Base-by-base conservation (phyloP, 1,140 invertebrate genomes). In the Pseudomyrmex cubaensis region DNA sequence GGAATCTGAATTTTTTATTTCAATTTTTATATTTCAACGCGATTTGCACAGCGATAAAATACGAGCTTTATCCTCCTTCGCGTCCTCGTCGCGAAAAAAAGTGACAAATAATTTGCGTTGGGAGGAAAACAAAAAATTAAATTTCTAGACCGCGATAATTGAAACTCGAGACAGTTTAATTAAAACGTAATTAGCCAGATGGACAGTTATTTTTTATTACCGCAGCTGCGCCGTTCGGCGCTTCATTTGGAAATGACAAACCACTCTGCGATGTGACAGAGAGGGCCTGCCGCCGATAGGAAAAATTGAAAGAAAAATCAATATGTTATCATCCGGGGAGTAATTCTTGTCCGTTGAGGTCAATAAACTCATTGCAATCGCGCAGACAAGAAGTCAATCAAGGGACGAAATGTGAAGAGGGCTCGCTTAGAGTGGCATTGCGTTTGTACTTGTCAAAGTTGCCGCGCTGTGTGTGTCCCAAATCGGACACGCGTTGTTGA, bases 221-320 rank as follows among this genome's bases (percentile, higher is more conserved):
- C 20, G 17, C 17, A 10, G 2, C 13, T 57, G 52, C 52, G n/a
- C 1, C 63, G 54, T 25, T 22, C 20, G 15, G 20, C 25, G 20
- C 44, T 78, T 78, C 20, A 22, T 70, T 78, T 78, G 44, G 4
- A 0, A 25, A 25, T 78, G 63, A 59, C 59, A 20, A 48, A 59
- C 10, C 44, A 48, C 35, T 78, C 12, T n/a, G 35, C 35, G 35
- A 57, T 22, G 57, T 69, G 35, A 59, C 54, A 57, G 54, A 69
- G 20, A 35, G 35, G 25, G 13, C 15, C 52, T 59, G 64, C 10
- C 10, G 25, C 20, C 25, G 76, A 59, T 44, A 20, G 2, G 64
- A 70, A 35, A 78, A 70, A 70, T 78, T 78, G 20, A 70, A 70
- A 78, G 64, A 78, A 48, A 78, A 70, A 78, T 70, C 76, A 70